phyloP scores from a whole-genome alignment of 2,888 invertebrate genomes.

The Patella depressa region DNA sequence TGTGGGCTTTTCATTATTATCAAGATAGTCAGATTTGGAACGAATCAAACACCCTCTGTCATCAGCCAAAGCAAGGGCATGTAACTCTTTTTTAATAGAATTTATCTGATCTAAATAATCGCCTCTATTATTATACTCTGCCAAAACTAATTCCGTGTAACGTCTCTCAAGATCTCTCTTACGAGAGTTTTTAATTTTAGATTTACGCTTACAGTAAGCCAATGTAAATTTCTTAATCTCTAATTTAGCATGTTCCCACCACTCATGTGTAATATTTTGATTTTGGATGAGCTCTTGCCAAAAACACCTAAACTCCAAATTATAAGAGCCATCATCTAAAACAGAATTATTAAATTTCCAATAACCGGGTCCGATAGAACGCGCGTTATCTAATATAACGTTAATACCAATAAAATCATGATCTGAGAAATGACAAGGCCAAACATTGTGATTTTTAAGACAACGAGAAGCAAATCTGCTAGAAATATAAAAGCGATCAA shows the following conservation, averaged over 20 bases:
- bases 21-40: constrained; percentile 5
- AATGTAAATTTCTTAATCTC: constrained; percentile 1
- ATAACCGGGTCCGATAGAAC: not conserved
- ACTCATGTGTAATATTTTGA: not conserved
- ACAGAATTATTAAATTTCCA: not conserved
- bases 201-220: not conserved
- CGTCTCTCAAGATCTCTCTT: not conserved
- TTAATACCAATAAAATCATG: not conserved
- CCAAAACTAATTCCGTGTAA: constrained; percentile 8
- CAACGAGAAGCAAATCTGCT: too few relatives aligned
- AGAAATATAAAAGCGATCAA: too few relatives aligned
- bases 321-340: not conserved
- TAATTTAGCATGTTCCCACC: constrained; percentile 2
- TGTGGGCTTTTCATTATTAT: not conserved
- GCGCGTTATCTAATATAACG: not conserved
- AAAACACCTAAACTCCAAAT: not conserved
- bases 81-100: not conserved
- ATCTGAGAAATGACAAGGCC: constrained; percentile 5
- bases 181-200: not conserved
- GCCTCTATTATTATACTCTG: constrained; percentile 12
- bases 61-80: not conserved
- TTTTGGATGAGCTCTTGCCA: not conserved
- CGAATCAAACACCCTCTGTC: not conserved
- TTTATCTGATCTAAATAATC: constrained; percentile 1
- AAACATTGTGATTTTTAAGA: constrained; percentile 12